phyloP scores from a whole-genome alignment of 2,888 invertebrate genomes.

The Miltochrista miniata region DNA sequence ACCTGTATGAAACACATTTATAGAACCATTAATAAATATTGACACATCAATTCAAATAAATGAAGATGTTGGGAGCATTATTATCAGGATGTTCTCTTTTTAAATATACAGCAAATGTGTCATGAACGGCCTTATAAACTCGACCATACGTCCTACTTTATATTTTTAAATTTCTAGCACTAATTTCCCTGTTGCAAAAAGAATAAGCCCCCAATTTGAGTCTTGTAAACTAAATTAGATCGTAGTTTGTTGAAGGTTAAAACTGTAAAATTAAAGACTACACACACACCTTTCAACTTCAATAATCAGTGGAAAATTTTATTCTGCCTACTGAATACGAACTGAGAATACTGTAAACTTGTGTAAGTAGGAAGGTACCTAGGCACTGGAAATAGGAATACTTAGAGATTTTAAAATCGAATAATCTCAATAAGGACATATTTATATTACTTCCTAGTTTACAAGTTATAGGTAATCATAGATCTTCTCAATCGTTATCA shows the following conservation, averaged over 20 bases:
- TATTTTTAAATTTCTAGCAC: background rate
- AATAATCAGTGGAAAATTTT: constrained; percentile 1
- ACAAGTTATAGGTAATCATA: no score
- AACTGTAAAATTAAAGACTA: background rate
- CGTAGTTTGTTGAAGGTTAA: background rate
- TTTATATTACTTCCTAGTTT: no score
- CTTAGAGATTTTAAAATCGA: no score
- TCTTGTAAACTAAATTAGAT: background rate
- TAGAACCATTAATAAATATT: no score
- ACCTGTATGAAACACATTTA: no score
- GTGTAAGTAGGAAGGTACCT: background rate
- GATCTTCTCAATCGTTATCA: no score
- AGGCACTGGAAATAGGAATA: no score
- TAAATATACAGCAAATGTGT: constrained; percentile 47
- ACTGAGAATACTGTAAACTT: background rate
- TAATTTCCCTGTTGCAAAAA: background rate
- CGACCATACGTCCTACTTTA: constrained; percentile 4
- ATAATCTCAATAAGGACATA: no score
- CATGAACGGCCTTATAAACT: constrained; percentile 14
- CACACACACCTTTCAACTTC: background rate
- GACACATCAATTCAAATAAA: no score
- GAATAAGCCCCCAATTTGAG: background rate
- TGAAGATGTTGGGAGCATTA: no score
- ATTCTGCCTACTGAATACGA: background rate
- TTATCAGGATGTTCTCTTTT: constrained; percentile 48